phyloP scores from a whole-genome alignment of 2,888 invertebrate genomes.

The Poecilus cupreus region DNA sequence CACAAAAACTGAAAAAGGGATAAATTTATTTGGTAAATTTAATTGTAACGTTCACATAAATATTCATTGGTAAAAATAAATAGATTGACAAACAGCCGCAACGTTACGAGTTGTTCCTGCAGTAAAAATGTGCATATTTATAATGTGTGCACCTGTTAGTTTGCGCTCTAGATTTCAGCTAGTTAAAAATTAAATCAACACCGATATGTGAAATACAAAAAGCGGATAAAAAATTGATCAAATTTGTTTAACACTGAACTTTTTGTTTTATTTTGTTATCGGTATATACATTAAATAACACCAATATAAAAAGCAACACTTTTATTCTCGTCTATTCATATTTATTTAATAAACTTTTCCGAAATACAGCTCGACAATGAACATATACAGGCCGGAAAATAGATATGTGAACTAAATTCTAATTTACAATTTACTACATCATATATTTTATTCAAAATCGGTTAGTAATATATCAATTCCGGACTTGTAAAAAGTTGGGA shows the following conservation, averaged over 20 bases:
- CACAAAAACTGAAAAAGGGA: slow-evolving; percentile 28
- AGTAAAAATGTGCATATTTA: slow-evolving; percentile 28
- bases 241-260: neutral
- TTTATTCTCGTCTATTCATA: no score
- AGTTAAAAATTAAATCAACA: slow-evolving; percentile 10
- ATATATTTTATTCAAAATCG: no score
- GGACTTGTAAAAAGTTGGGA: no score
- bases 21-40: slow-evolving; percentile 38
- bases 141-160: slow-evolving; percentile 12
- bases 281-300: no score
- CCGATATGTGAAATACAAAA: neutral
- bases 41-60: slow-evolving; percentile 37
- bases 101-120: neutral
- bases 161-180: neutral
- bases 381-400: no score
- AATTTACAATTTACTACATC: no score
- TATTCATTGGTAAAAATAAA: slow-evolving; percentile 30
- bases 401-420: no score
- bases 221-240: neutral
- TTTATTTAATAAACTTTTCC: no score
- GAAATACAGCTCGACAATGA: no score
- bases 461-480: no score
- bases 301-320: no score
- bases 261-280: no score
- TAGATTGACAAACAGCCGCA: slow-evolving; percentile 29